phyloP scores from a whole-genome alignment of 2,797 vertebrate genomes.

The Phoebastria nigripes region DNA sequence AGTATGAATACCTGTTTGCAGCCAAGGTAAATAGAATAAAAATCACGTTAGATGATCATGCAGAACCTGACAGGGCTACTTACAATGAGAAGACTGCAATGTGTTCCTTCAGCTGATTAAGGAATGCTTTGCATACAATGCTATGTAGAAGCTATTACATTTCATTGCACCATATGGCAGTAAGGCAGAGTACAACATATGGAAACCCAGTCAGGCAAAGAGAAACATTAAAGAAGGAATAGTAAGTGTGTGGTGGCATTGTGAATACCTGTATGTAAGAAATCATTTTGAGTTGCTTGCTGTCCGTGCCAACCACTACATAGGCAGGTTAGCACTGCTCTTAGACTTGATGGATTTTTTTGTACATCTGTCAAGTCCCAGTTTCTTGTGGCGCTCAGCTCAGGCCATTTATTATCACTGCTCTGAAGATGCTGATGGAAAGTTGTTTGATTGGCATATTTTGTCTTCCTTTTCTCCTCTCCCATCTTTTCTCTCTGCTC shows the following conservation, averaged over 20 bases:
- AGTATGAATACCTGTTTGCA: background rate
- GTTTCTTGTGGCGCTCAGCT: background rate
- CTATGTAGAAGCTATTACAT: background rate
- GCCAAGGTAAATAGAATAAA: background rate
- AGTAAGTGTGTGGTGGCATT: slow-evolving; percentile 5
- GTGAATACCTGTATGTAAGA: slow-evolving; percentile 14
- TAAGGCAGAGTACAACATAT: slow-evolving; percentile 30
- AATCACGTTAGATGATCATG: background rate
- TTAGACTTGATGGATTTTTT: background rate
- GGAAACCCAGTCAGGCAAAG: slow-evolving; percentile 58
- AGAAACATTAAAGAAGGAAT: slow-evolving; percentile 44
- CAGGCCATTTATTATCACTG: background rate
- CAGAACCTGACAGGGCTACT: background rate
- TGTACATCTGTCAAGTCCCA: background rate
- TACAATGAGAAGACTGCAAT: background rate
- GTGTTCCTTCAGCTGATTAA: slow-evolving; percentile 3
- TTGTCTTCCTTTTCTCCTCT: background rate
- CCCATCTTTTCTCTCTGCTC: background rate
- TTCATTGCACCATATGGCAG: slow-evolving; percentile 54
- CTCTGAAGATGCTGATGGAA: background rate
- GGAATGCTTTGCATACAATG: background rate
- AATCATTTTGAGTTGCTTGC: background rate
- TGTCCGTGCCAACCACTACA: background rate
- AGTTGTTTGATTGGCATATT: background rate
- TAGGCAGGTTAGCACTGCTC: background rate